Evolutionary conservation across 2,888 invertebrate species (phyloP).

Genomic region (Junonia oenone): DNA sequence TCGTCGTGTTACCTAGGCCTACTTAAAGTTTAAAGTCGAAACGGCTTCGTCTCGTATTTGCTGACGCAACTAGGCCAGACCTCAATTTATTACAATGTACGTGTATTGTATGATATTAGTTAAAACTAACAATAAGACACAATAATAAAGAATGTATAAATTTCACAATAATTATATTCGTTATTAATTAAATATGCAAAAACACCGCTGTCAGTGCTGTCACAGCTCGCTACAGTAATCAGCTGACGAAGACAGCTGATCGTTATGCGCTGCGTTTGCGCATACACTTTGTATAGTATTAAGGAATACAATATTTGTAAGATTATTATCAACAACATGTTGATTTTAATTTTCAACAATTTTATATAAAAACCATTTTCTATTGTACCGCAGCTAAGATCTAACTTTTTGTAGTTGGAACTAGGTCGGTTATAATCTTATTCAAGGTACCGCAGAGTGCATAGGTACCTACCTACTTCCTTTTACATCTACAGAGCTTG

Average conservation of each 20-base stretch:
- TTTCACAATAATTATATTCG: constrained; percentile 11
- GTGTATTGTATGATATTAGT: background rate
- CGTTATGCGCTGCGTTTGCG: constrained; percentile 6
- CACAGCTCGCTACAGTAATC: constrained; percentile 7
- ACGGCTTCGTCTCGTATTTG: background rate
- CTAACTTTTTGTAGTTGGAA: background rate
- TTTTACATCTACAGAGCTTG: background rate
- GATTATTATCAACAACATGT: background rate
- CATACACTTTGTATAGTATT: background rate
- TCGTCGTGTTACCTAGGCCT: background rate
- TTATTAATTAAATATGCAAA: constrained; percentile 10
- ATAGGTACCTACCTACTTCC: too few species aligned
- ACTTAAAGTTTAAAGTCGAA: background rate
- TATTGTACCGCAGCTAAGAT: background rate
- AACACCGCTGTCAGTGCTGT: background rate
- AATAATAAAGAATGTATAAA: background rate
- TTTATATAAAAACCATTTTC: too few species aligned
- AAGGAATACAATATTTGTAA: background rate
- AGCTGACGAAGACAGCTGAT: constrained; percentile 18
- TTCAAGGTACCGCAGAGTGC: background rate
- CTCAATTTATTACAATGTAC: background rate
- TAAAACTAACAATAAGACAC: background rate
- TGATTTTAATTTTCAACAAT: too few species aligned
- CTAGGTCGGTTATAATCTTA: background rate
- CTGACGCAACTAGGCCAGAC: background rate